Evolutionary conservation across 2,113 vertebrate species (phyloP), one percentile per base, ranked within the genome.

Genomic region (Probosciger aterrimus): DNA sequence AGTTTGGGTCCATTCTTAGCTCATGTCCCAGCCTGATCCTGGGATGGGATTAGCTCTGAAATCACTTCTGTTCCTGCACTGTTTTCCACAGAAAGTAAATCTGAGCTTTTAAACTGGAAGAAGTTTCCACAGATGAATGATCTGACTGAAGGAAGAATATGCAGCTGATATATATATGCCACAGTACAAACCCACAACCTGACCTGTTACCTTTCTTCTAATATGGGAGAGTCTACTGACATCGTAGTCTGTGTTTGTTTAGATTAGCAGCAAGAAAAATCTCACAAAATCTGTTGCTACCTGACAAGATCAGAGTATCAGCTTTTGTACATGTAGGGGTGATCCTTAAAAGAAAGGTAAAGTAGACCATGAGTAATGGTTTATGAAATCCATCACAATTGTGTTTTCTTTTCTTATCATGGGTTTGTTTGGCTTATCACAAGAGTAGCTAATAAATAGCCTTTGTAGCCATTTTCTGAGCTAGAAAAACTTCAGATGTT

Each of bases 41-140:
- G 59, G 24, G 59, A 57, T 94, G 67, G 92, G 35, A 79, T 85
- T 82, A 90, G 35, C 57, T 82, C 84, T 96, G 82, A 94, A 67
- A 76, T 85, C 71, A 94, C 8, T 50, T 88, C 27, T 82, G 9
- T 39, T 90, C 47, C 43, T 44, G 14, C 43, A 33, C 28, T 69
- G 39, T 87, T 93, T 91, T 79, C 78, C 52, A 47, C 0, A 18
- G 70, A 71, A 82, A 69, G 52, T 37, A 79, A 90, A 76, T 57
- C 24, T 62, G 63, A 44, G 20, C 17, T 76, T 93, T 88, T 69
- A 68, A 79, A 65, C 9, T 49, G 49, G 22, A 33, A 65, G 63
- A 53, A 52, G 8, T 60, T 82, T 62, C 53, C 53, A 31, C 17
- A 83, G 31, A 55, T 80, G 14, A 57, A 7, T 43, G 10, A 35